These are phyloP conservation scores for Eucidaris tribuloides DNA, from an alignment of 35 echinoderm and acorn worm species.

Conservation along the genomic window DNA sequence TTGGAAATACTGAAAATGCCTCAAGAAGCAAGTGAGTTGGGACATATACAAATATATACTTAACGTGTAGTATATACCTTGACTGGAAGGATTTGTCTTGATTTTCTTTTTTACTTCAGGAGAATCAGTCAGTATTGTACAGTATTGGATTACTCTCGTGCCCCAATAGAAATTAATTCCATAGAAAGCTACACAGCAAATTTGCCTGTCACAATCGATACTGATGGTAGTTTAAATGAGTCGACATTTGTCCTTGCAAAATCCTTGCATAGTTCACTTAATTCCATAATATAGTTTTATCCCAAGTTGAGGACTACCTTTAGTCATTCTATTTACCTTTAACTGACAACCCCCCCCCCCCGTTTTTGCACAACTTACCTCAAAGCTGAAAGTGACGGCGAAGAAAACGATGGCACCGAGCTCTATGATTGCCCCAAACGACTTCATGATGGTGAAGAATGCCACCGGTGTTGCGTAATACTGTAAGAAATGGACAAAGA, in stretches of 20 bases:
- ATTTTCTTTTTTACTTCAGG: no score
- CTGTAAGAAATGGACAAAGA: not conserved
- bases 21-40: no score
- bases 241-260: not conserved
- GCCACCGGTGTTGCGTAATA: slow-evolving; percentile 27
- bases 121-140: not conserved
- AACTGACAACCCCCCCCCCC: no score
- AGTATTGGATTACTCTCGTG: no score
- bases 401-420: slow-evolving; percentile 39
- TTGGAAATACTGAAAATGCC: no score
- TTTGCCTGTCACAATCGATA: no score
- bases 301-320: no score
- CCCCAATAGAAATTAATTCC: no score
- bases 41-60: no score
- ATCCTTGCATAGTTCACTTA: not conserved
- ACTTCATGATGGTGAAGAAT: slow-evolving; percentile 35
- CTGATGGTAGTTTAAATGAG: not conserved
- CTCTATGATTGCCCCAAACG: slow-evolving; percentile 30
- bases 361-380: not conserved
- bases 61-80: no score
- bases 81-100: no score
- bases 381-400: not conserved
- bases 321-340: not conserved
- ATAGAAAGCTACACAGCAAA: no score
- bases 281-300: not conserved